Percentiles rank a stretch among this genome's conserved stretches.
Conservation (phyloP, 2,888 invertebrate genomes). For the Lumbricus terrestris region DNA sequence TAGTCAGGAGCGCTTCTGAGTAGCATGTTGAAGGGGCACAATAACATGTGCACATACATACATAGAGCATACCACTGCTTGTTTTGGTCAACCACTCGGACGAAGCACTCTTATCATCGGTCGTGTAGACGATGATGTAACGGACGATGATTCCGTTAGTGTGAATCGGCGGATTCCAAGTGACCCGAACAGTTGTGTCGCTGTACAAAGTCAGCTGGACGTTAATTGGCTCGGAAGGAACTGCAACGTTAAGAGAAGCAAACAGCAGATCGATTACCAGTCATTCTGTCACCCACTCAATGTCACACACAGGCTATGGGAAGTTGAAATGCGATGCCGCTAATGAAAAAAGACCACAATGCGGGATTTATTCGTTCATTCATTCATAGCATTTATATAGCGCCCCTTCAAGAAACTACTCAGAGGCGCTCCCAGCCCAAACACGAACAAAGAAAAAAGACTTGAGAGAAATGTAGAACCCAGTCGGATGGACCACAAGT, state of each 20-base stretch:
- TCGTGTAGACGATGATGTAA: slow-evolving; percentile 14
- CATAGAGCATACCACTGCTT: not conserved
- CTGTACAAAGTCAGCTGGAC: slow-evolving; percentile 7
- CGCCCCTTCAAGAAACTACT: no score
- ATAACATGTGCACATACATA: no score
- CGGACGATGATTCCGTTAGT: slow-evolving; percentile 13
- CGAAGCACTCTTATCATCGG: not conserved
- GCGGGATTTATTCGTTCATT: no score
- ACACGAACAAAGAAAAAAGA: no score
- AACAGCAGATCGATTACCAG: not conserved
- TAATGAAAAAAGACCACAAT: no score
- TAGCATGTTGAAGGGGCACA: no score
- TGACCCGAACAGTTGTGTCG: slow-evolving; percentile 17
- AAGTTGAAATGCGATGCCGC: no score
- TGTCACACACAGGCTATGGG: not conserved
- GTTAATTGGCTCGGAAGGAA: slow-evolving; percentile 20
- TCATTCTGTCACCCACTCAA: not conserved
- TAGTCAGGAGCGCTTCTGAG: no score
- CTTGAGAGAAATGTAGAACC: no score
- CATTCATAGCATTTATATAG: no score
- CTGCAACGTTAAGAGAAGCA: not conserved
- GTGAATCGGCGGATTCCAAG: not conserved
- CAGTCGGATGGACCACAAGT: no score
- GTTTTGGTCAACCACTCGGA: not conserved
- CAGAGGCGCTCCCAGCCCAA: no score